Base-by-base conservation (phyloP, 1,140 invertebrate genomes). In the Drosophila arawakana region DNA sequence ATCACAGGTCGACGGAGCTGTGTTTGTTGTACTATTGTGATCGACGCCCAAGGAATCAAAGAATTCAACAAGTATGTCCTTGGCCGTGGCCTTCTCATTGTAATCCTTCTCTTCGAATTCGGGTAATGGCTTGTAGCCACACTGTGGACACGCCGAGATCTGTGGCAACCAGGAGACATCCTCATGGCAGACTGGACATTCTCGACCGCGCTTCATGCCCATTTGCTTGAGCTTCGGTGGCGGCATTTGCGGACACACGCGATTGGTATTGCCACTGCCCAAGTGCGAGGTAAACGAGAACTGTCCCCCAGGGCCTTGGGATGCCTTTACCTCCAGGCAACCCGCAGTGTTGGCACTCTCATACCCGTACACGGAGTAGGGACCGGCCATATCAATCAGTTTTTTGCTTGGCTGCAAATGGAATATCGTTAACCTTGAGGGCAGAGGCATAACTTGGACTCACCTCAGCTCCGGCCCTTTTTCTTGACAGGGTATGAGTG, bases 161-260 rank as follows among this genome's bases (percentile, higher is more conserved):
- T 73, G 80, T 11, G 91, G 91, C 58, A 92, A 43, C 90, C 88
- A 92, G 7, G 75, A 71, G 5, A 92, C 73, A 41, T 92, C 85
- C 63, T 78, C 81, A 18, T 85, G 73, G 41, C 91, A 92, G 2
- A 92, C 70, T 1, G 73, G 54, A 37, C 91, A 92, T 6, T 35
- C 15, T 2, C 84, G 71, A 5, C 25, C 52, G 7, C 18, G 8
- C 18, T 55, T 55, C 5, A 89, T 47, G 18, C 54, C 62, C 54
- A 69, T 73, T 47, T 89, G 80, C 0, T 70, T 82, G 0, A 89
- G 55, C 7, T 65, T 46, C 0, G 84, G 84, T 7, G 47, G 30
- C 6, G 68, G 57, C 1, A 35, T 8, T 18, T 58, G 69, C 0
- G 30, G 57, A 13, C 61, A 62, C 35, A 78, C 0, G 0, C 80